phyloP scores from a whole-genome alignment of 2,797 vertebrate species.

The Spondyliosoma cantharus region DNA sequence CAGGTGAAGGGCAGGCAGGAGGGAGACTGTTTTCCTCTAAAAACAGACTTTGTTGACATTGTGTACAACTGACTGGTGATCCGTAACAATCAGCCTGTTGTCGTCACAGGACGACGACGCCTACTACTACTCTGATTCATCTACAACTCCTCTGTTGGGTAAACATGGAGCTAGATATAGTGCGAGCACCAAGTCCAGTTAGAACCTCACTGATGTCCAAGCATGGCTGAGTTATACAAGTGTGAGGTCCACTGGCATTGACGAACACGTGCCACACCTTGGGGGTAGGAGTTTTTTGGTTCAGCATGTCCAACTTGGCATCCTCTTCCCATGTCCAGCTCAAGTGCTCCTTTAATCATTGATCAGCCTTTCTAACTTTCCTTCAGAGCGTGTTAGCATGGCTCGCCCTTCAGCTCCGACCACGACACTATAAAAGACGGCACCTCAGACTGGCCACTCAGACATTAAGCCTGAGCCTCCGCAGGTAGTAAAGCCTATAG shows the following conservation, averaged over 20 bases:
- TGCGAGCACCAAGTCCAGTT: neutral
- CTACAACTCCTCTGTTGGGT: conserved; percentile 11
- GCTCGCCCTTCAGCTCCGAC: no score
- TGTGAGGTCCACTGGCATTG: no score
- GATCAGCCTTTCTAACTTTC: no score
- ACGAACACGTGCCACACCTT: neutral
- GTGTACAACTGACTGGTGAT: conserved; percentile 38
- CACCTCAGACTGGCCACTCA: neutral
- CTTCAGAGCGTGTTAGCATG: no score
- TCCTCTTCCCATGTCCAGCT: neutral
- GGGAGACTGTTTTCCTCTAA: conserved; percentile 20
- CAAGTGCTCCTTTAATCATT: neutral
- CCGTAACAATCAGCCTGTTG: conserved; percentile 33
- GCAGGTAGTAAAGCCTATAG: no score
- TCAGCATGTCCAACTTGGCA: neutral
- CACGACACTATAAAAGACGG: no score
- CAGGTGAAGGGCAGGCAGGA: conserved; percentile 52
- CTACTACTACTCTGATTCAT: neutral
- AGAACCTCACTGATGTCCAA: neutral
- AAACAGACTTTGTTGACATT: conserved; percentile 63
- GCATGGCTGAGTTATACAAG: neutral
- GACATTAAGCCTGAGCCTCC: no score
- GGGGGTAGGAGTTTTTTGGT: neutral
- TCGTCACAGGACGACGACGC: conserved; percentile 49
- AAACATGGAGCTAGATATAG: conserved; percentile 16